Evolutionary conservation across 2,888 invertebrate species (phyloP).

Genomic region (Limulus polyphemus): DNA sequence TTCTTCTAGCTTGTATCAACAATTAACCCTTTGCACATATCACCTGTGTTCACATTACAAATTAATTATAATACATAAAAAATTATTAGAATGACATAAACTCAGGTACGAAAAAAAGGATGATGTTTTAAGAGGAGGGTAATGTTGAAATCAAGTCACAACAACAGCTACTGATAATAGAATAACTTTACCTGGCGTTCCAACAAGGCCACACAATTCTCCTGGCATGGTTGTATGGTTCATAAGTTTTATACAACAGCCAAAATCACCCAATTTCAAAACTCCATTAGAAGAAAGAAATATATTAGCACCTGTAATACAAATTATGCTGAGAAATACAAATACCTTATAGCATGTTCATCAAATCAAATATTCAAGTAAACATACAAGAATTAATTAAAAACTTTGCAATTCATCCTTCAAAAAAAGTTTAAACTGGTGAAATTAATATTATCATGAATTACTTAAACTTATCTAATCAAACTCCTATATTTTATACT

Average conservation of each 20-base stretch:
- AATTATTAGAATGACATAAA: too few species aligned
- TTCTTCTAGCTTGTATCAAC: too few species aligned
- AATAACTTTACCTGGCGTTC: constrained; percentile 61
- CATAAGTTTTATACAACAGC: constrained; percentile 81
- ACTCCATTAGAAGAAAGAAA: constrained; percentile 78
- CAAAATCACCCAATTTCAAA: constrained; percentile 89
- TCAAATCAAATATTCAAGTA: too few species aligned
- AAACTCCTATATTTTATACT: too few species aligned
- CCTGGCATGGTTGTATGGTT: constrained; percentile 73
- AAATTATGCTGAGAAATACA: constrained; percentile 3
- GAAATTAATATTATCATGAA: neutral
- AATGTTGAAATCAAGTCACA: too few species aligned
- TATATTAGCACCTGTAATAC: constrained; percentile 65
- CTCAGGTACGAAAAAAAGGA: too few species aligned
- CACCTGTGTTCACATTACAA: too few species aligned
- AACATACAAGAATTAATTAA: neutral
- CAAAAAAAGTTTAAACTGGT: too few species aligned
- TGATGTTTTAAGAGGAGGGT: too few species aligned
- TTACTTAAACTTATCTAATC: too few species aligned
- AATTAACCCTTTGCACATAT: too few species aligned
- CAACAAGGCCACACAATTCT: constrained; percentile 75
- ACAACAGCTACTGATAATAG: neutral
- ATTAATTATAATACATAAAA: too few species aligned
- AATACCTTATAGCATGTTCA: neutral
- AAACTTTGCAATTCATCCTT: neutral